phyloP scores from a whole-genome alignment of 2,888 invertebrate species.

The Mythimna vitellina region DNA sequence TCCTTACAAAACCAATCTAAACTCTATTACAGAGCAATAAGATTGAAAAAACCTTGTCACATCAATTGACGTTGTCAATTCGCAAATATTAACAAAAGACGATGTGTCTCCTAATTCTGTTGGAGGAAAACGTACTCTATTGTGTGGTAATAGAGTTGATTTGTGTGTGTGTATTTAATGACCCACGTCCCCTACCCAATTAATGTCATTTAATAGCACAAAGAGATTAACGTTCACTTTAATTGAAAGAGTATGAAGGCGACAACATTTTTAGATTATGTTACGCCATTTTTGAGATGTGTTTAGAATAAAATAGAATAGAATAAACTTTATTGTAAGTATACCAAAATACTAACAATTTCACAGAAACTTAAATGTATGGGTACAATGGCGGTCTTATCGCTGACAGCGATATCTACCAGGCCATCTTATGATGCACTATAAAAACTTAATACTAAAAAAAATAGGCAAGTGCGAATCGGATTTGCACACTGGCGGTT shows the following conservation, averaged over 20 bases:
- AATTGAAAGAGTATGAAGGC: conserved; percentile 86
- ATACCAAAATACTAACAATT: too few relatives aligned
- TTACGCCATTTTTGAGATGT: conserved; percentile 22
- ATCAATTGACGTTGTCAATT: conserved; percentile 75
- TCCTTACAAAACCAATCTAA: conserved; percentile 40
- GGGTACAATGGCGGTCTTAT: too few relatives aligned
- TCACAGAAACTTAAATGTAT: too few relatives aligned
- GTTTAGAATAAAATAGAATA: too few relatives aligned
- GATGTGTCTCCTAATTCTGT: conserved; percentile 62
- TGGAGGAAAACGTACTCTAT: conserved; percentile 71
- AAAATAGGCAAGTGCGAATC: too few relatives aligned
- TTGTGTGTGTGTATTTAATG: conserved; percentile 61
- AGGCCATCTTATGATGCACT: too few relatives aligned
- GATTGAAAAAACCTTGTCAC: conserved; percentile 63
- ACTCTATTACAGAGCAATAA: conserved; percentile 66
- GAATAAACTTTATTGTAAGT: too few relatives aligned
- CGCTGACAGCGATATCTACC: too few relatives aligned
- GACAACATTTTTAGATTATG: conserved; percentile 53
- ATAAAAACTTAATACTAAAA: too few relatives aligned
- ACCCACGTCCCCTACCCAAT: conserved; percentile 83
- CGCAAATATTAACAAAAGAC: conserved; percentile 85
- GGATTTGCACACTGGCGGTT: too few relatives aligned
- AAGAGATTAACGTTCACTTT: conserved; percentile 86
- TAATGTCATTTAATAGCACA: conserved; percentile 89
- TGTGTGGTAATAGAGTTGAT: conserved; percentile 59